Percentiles rank a stretch among this genome's conserved stretches.
These are phyloP conservation scores for Accipiter cooperii DNA, from an alignment of 2,113 vertebrate species.

Conservation along the genomic window DNA sequence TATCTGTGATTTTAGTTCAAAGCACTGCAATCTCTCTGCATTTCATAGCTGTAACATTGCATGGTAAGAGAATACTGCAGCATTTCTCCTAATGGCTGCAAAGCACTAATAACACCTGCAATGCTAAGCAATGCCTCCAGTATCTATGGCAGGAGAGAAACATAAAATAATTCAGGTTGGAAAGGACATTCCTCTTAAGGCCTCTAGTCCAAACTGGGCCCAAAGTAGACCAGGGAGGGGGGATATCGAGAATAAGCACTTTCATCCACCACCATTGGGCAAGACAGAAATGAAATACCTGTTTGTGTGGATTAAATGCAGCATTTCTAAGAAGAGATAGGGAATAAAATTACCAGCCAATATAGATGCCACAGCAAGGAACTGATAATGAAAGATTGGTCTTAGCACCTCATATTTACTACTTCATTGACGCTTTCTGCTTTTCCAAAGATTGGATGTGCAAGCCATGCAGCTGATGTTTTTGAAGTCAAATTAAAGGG, in stretches of 20 bases:
- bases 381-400: not conserved
- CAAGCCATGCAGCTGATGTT: not conserved
- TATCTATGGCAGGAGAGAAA: not conserved
- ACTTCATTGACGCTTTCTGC: not conserved
- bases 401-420: not conserved
- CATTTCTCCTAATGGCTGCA: not conserved
- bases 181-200: not conserved
- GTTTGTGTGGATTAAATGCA: constrained; percentile 9
- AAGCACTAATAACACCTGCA: not conserved
- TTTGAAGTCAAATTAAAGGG: not conserved
- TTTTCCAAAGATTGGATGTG: not conserved
- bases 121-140: not conserved
- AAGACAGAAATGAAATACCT: not conserved
- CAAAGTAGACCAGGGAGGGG: not conserved
- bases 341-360: not conserved
- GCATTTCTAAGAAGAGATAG: not conserved
- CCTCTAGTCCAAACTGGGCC: not conserved
- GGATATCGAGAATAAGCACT: not conserved
- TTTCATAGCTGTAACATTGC: not conserved
- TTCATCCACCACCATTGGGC: not conserved
- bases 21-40: not conserved
- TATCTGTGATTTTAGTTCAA: not conserved
- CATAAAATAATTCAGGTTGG: not conserved
- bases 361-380: not conserved
- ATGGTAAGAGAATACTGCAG: not conserved